A percentile compares a stretch with the other conserved stretches of the same genome.
These are phyloP conservation scores for Sciurus carolinensis DNA, from an alignment of 2,797 vertebrate genomes.

Conservation along the genomic window DNA sequence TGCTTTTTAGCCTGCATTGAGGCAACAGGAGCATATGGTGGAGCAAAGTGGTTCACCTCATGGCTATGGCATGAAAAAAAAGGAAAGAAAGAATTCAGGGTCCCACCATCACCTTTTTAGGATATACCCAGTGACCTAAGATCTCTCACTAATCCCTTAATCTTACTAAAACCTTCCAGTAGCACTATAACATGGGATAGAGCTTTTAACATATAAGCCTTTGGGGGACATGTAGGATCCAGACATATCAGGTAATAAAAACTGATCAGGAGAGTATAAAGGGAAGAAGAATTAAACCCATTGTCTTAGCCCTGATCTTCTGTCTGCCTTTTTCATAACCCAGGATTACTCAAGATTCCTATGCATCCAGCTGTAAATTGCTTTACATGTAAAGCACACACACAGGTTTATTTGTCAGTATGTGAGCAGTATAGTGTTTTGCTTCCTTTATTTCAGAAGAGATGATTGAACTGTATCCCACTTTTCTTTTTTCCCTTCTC, in stretches of 20 bases:
- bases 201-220: background rate
- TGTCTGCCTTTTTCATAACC: background rate
- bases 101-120: background rate
- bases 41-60: background rate
- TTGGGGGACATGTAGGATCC: background rate
- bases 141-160: background rate
- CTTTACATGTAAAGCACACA: rapidly evolving
- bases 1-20: background rate
- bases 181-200: background rate
- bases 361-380: background rate
- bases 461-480: background rate
- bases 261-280: background rate
- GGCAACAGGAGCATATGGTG: background rate
- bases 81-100: background rate
- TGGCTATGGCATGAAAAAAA: background rate
- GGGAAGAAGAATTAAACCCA: background rate
- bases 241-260: background rate
- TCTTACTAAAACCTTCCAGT: background rate
- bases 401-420: background rate
- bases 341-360: background rate
- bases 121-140: background rate
- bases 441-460: background rate
- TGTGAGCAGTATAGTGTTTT: background rate
- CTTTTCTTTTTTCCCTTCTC: conserved; percentile 65
- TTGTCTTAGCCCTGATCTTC: background rate